Base-by-base conservation (phyloP, 2,888 invertebrate species). In the Laothoe populi region DNA sequence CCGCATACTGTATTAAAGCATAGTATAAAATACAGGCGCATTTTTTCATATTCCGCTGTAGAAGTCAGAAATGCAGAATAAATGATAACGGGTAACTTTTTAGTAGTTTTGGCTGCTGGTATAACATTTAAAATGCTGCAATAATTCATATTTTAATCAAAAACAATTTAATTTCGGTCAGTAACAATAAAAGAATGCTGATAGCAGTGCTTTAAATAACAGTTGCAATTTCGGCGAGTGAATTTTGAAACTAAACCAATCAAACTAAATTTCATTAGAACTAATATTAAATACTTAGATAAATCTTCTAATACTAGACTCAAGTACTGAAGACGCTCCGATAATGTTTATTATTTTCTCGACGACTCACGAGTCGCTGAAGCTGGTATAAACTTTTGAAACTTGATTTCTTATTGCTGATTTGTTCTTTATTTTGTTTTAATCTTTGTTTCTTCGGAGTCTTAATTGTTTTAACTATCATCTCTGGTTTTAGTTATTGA, bases 331-430 rank as follows among this genome's bases (percentile, higher is more conserved):
- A 46, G 46, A 35, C 53, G 21, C 5, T 8, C 10, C 19, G 35
- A 35, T 35, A 53, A 35, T 53, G 35, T 19, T 53, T 53, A 53
- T 53, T 35, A 53, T 53, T 53, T 53, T 35, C 53, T 16, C 16
- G 19, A 11, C 31, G 31, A 53, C 19, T 11, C 19, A 4, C n/a
- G 16, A 53, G 16, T 19, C 53, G 16, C 16, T 53, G 31, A 31
- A 11, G 26, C 26, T 16, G 31, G 11, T 53, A 31, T 53, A 35
- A 53, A 53, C 53, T 53, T 53, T 24, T 4, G 1, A 16, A 49
- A 53, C 1, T 53, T 35, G 31, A 53, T 35, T 53, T 53, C 53
- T 53, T 53, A 53, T 35, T 31, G 53, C 53, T 13, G 35, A 53
- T 11, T 53, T 35, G 26, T 31, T 49, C 49, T 19, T 53, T 26